phyloP scores from a whole-genome alignment of 2,888 invertebrate species.

The Papilio demoleus region DNA sequence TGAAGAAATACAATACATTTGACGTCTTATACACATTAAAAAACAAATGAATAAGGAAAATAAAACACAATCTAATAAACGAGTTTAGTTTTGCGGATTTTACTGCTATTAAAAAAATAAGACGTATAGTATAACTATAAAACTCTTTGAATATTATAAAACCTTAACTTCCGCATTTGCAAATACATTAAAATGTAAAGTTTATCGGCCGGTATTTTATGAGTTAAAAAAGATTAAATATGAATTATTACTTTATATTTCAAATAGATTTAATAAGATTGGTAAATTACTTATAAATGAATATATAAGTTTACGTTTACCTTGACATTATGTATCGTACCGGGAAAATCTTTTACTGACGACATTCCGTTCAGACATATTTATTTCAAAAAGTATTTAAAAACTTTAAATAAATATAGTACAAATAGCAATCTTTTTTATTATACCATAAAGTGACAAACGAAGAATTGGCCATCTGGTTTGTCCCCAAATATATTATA shows the following conservation, averaged over 20 bases:
- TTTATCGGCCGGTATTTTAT: neutral
- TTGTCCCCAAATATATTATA: too few relatives aligned
- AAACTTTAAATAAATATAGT: neutral
- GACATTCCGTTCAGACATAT: neutral
- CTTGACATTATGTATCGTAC: slow-evolving; percentile 29
- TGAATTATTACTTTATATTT: neutral
- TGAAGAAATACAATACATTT: too few relatives aligned
- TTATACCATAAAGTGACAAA: too few relatives aligned
- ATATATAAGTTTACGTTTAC: slow-evolving; percentile 26
- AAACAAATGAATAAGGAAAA: too few relatives aligned
- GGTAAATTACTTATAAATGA: slow-evolving; percentile 1
- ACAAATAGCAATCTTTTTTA: too few relatives aligned
- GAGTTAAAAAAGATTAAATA: neutral
- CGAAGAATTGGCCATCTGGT: too few relatives aligned
- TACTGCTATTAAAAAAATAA: too few relatives aligned
- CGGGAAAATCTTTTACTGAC: slow-evolving; percentile 6
- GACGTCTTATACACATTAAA: too few relatives aligned
- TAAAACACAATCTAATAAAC: too few relatives aligned
- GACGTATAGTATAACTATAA: too few relatives aligned
- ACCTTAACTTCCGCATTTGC: neutral
- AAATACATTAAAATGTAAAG: neutral
- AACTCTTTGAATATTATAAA: neutral
- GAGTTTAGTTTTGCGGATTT: too few relatives aligned
- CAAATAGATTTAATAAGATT: neutral
- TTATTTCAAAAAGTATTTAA: slow-evolving; percentile 1